Conservation (phyloP, 1,140 invertebrate species). For the Hyles vespertilio region DNA sequence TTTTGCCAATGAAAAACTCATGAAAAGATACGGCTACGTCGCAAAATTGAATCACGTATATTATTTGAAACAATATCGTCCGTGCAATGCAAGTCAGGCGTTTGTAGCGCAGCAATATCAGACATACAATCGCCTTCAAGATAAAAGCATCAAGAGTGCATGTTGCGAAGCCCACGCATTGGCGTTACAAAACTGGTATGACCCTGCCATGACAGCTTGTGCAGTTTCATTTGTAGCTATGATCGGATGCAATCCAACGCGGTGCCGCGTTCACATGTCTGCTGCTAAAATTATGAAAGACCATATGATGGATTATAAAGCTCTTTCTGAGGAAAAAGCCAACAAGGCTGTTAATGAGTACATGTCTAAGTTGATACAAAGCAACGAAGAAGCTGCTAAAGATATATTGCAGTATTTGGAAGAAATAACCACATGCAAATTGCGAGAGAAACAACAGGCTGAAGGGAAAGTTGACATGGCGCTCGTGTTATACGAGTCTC, state of each 20-base stretch:
- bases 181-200: slow-evolving; percentile 76
- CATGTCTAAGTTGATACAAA: slow-evolving; percentile 60
- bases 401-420: slow-evolving; percentile 68
- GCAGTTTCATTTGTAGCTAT: slow-evolving; percentile 80
- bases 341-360: slow-evolving; percentile 59
- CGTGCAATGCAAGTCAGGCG: slow-evolving; percentile 78
- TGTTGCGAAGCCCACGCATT: slow-evolving; percentile 77
- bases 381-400: slow-evolving; percentile 51
- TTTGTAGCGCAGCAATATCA: slow-evolving; percentile 71
- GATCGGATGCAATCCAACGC: slow-evolving; percentile 77
- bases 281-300: slow-evolving; percentile 71
- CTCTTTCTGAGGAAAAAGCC: slow-evolving; percentile 48
- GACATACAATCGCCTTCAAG: slow-evolving; percentile 63
- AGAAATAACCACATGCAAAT: slow-evolving; percentile 48
- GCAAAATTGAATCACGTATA: slow-evolving; percentile 79
- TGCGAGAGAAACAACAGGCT: slow-evolving; percentile 49
- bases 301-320: slow-evolving; percentile 39
- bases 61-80: slow-evolving; percentile 80
- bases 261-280: slow-evolving; percentile 77
- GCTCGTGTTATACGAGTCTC: slow-evolving; percentile 71
- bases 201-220: slow-evolving; percentile 75
- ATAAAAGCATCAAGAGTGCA: slow-evolving; percentile 73
- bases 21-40: slow-evolving; percentile 78
- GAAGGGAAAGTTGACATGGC: slow-evolving; percentile 62
- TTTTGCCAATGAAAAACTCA: slow-evolving; percentile 76